Evolutionary conservation across 1,140 invertebrate genomes (phyloP), one percentile per base, ranked within the genome.

Genomic region (Goniozus legneri): DNA sequence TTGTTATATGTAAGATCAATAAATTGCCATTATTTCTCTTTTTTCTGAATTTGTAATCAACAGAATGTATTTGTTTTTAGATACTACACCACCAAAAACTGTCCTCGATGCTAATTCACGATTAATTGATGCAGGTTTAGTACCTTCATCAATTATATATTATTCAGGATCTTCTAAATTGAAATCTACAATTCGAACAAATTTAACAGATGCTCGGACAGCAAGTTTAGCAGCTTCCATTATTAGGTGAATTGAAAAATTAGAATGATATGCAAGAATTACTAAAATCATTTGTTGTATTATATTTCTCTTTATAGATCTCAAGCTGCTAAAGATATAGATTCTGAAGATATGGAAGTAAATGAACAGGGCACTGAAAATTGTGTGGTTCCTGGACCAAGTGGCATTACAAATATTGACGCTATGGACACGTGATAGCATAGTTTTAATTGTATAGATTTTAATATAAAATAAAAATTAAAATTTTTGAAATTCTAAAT

Each of bases 101-200:
- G 73, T 82, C 36, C 67, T 90, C 15, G 65, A 79, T 33, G 62
- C 78, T 14, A 65, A 79, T 21, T 73, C 71, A 47, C 79, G 78
- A 24, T 70, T 91, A 33, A 60, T 86, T 30, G 84, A 88, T 62
- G 76, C 82, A 27, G 81, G 82, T 61, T 82, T 88, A 65, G 85
- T 90, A 12, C 89, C 89, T 19, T 84, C 84, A 54, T 85, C 87
- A 20, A 77, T 87, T 20, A 64, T 91, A 56, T 84, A 91, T 69
- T 90, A 90, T 65, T 39, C 76, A 53, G 56, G 69, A 66, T 44
- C 65, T 41, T 69, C 74, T 1, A 64, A 60, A 58, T 58, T 82
- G 10, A 75, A 67, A 49, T 44, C 59, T 14, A 73, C 77, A 52
- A 50, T 80, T 8, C 62, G 69, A 50, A 54, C 59, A 39, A 79